Evolutionary conservation across 1,140 invertebrate species (phyloP), one percentile per base, ranked within the genome.

Genomic region (Harlomillsia oculata): DNA sequence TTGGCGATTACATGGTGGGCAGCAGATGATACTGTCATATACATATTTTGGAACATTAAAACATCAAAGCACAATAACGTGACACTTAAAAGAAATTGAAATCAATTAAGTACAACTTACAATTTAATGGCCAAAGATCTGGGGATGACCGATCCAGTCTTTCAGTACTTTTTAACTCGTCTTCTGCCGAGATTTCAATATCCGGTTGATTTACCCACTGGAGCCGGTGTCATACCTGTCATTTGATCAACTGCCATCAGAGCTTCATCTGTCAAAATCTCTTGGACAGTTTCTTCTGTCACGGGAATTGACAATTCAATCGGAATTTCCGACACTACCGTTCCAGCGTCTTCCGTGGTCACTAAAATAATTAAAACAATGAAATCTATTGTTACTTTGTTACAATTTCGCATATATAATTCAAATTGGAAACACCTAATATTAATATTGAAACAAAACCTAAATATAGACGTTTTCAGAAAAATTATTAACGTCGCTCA

Each of bases 111-210:
- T 64, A 16, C 0, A 55, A 75, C 79, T 82, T 78, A 92, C 89
- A 87, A 77, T 87, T 84, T 74, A 93, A 89, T 39, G 91, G 90
- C 90, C 90, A 96, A 67, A 94, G 71, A 68, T 94, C 88, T 14
- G 90, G 91, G 2, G 90, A 94, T 9, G 86, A 80, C 67, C 90
- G 76, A 72, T 93, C 89, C 58, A 96, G 73, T 68, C 87, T 91
- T 75, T 95, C 91, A 68, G 85, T 75, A 65, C 88, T 91, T 26
- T 74, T 57, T 32, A 68, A 45, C 44, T 65, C 36, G 45, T 62
- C 59, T 40, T 65, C 63, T 20, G 43, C 40, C 16, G 59, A 59
- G 9, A 56, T 41, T 53, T 65, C 63, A 8, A 54, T 51, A 34
- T 64, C 62, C 20, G 49, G 49, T 34, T 55, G 16, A 21, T 41